Evolutionary conservation across 2,113 vertebrate species (phyloP).

Genomic region (Gobiocypris rarus): DNA sequence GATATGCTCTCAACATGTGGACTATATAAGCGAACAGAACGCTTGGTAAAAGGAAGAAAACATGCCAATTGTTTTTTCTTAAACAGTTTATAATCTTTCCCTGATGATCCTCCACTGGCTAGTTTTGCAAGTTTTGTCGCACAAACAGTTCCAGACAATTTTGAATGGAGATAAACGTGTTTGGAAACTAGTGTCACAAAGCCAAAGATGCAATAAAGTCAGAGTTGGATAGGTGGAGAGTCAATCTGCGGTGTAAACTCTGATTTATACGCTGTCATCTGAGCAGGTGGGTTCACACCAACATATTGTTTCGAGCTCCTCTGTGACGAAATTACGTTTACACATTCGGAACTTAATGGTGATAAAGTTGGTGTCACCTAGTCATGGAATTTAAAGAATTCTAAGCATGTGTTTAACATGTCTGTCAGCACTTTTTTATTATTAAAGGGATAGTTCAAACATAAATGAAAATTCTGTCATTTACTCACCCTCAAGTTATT

Average conservation of each 20-base stretch:
- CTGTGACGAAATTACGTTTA: background rate
- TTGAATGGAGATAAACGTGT: constrained; percentile 26
- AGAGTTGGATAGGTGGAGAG: constrained; percentile 5
- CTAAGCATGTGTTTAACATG: constrained; percentile 24
- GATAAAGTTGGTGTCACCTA: background rate
- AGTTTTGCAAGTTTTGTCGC: background rate
- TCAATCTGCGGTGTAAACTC: constrained; percentile 26
- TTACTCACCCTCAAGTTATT: no score
- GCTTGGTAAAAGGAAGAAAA: background rate
- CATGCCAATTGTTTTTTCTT: background rate
- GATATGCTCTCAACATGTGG: background rate
- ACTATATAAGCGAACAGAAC: background rate
- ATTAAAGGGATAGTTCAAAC: background rate
- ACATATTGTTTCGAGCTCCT: background rate
- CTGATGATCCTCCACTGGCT: background rate
- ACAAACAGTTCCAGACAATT: background rate
- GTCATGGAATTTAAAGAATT: background rate
- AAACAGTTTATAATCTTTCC: background rate
- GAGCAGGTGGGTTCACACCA: constrained; percentile 30
- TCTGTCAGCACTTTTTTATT: constrained; percentile 37
- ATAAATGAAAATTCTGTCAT: no score
- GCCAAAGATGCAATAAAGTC: background rate
- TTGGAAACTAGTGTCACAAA: background rate
- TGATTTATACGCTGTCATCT: constrained; percentile 38
- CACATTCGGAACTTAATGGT: background rate